phyloP scores from a whole-genome alignment of 2,888 invertebrate genomes.

The Drosophila conformis region DNA sequence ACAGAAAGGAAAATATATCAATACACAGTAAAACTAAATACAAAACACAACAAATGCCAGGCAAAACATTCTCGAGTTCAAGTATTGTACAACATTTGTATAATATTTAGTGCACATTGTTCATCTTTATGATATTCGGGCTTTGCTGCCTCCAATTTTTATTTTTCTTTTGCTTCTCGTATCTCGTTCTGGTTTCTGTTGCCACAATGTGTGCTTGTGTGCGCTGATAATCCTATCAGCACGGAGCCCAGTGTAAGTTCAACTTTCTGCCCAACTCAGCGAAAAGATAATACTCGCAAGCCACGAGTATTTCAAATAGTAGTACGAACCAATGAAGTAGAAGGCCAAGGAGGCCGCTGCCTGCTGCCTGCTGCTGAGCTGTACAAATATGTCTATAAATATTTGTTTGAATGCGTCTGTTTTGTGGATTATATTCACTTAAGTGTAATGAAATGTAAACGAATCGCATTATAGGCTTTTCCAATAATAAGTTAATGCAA shows the following conservation, averaged over 20 bases:
- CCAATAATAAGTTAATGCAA: conserved; percentile 4
- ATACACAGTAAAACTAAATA: conserved; percentile 41
- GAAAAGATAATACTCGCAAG: conserved; percentile 38
- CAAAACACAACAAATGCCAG: conserved; percentile 22
- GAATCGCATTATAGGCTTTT: conserved; percentile 38
- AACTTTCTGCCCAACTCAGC: conserved; percentile 20
- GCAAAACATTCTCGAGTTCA: conserved; percentile 38
- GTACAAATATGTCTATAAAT: conserved; percentile 50
- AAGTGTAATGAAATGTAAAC: conserved; percentile 60
- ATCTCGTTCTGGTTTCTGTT: conserved; percentile 33
- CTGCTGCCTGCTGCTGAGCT: conserved; percentile 21
- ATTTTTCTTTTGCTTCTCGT: conserved; percentile 18
- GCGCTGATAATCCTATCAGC: conserved; percentile 66
- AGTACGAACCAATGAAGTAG: conserved; percentile 58
- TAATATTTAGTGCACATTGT: conserved; percentile 67
- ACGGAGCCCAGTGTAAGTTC: conserved; percentile 30
- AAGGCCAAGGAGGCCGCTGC: conserved; percentile 25
- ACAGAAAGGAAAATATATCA: conserved; percentile 26
- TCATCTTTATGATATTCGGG: conserved; percentile 43
- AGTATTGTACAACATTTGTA: conserved; percentile 62
- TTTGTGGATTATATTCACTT: conserved; percentile 37
- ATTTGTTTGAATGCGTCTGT: conserved; percentile 39
- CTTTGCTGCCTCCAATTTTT: conserved; percentile 23
- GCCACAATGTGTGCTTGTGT: conserved; percentile 35
- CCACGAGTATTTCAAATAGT: conserved; percentile 29